phyloP scores from a whole-genome alignment of 2,797 vertebrate genomes.

The Esox lucius region DNA sequence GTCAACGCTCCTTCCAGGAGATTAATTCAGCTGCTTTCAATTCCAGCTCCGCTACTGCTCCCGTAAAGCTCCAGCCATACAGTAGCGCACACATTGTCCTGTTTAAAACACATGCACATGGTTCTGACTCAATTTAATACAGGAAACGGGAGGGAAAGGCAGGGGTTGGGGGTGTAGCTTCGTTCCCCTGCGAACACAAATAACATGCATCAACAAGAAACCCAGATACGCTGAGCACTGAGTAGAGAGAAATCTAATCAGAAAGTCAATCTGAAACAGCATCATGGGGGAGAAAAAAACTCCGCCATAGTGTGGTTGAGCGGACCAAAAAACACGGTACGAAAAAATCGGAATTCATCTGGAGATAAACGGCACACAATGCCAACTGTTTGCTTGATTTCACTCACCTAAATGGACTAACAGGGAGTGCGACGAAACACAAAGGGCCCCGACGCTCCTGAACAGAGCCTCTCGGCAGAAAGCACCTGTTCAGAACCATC shows the following conservation, averaged over 20 bases:
- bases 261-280: constrained; percentile 39
- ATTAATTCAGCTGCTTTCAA: constrained; percentile 80
- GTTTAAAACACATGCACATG: constrained; percentile 71
- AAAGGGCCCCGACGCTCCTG: constrained; percentile 17
- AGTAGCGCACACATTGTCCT: constrained; percentile 65
- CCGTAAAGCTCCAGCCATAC: constrained; percentile 39
- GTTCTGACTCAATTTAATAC: constrained; percentile 72
- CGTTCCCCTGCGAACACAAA: constrained; percentile 58
- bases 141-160: constrained; percentile 50
- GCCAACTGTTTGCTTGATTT: constrained; percentile 13
- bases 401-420: constrained; percentile 32
- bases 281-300: constrained; percentile 17
- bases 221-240: constrained; percentile 48
- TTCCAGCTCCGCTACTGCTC: constrained; percentile 62
- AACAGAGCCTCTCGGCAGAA: constrained; percentile 26
- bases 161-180: constrained; percentile 19
- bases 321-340: background rate
- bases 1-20: constrained; percentile 74
- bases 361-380: constrained; percentile 15
- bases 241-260: constrained; percentile 46
- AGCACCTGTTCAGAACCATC: constrained; percentile 35
- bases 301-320: constrained; percentile 34
- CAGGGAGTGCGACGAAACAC: constrained; percentile 13
- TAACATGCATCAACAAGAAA: constrained; percentile 88
- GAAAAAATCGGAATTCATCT: background rate